Evolutionary conservation across 92 coral and sea anemone species (phyloP).

Genomic region (Scolanthus callimorphus): DNA sequence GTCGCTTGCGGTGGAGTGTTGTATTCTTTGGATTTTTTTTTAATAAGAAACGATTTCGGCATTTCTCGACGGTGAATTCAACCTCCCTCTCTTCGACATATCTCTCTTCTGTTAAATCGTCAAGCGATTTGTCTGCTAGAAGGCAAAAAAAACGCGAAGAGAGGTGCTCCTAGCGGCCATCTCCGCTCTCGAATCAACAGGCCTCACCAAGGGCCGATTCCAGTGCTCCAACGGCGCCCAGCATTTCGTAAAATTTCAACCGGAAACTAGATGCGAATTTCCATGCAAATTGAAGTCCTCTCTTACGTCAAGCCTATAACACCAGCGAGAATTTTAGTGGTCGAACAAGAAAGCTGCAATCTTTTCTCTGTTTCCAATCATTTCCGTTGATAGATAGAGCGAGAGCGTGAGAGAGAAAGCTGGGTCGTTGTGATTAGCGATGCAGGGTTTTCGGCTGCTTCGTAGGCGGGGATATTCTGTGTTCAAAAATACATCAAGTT

Average conservation of each 20-base stretch:
- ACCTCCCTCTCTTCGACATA: conserved; percentile 43
- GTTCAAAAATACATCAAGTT: conserved; percentile 34
- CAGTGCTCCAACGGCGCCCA: conserved; percentile 51
- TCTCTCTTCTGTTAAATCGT: conserved; percentile 44
- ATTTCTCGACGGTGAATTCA: conserved; percentile 50
- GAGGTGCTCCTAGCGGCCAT: neutral
- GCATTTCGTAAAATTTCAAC: conserved; percentile 54
- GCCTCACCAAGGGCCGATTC: neutral
- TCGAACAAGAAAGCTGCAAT: conserved; percentile 39
- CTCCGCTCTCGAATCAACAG: neutral
- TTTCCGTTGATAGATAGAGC: conserved; percentile 68
- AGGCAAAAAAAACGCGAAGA: no score
- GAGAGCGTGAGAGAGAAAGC: neutral
- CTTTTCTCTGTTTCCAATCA: conserved; percentile 58
- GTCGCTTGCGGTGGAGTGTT: conserved; percentile 35
- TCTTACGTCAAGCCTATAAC: conserved; percentile 27
- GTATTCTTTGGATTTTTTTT: conserved; percentile 76
- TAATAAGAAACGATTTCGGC: conserved; percentile 99
- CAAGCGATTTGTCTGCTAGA: no score
- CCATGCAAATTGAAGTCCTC: conserved; percentile 83
- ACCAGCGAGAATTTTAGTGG: conserved; percentile 57
- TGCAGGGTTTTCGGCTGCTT: conserved; percentile 30
- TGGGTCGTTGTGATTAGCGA: conserved; percentile 25
- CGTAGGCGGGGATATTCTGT: conserved; percentile 32
- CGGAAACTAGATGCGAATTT: conserved; percentile 80